Evolutionary conservation across 2,888 invertebrate species (phyloP).

Genomic region (Norana najaformis): DNA sequence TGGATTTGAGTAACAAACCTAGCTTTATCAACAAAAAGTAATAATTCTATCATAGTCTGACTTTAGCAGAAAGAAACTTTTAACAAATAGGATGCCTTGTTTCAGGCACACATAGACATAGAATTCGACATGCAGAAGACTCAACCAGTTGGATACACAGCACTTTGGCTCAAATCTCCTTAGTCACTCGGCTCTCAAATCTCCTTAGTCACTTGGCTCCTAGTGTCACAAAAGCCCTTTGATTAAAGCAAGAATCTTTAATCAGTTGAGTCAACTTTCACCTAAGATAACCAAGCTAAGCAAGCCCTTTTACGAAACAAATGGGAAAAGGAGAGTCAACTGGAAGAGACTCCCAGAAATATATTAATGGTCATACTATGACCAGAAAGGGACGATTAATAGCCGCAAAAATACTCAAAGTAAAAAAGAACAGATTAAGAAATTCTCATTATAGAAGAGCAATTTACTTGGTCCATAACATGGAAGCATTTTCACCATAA

Average conservation of each 20-base stretch:
- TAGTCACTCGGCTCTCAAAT: too few species aligned
- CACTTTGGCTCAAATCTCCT: too few species aligned
- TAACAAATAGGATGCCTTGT: not conserved
- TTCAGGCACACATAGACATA: not conserved
- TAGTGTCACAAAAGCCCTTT: not conserved
- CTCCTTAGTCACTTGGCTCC: too few species aligned
- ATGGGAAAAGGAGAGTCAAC: not conserved
- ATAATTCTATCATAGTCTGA: not conserved
- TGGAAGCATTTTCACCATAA: not conserved
- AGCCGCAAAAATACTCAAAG: too few species aligned
- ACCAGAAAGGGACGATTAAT: not conserved
- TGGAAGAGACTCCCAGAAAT: not conserved
- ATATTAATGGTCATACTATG: not conserved
- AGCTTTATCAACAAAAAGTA: not conserved
- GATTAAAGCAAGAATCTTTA: not conserved
- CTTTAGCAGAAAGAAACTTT: not conserved
- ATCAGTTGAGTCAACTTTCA: not conserved
- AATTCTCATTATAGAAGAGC: not conserved
- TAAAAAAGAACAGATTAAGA: not conserved
- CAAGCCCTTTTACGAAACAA: not conserved
- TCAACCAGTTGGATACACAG: too few species aligned
- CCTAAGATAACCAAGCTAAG: too few species aligned
- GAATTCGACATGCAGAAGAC: not conserved
- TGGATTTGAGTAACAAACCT: not conserved
- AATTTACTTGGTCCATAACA: conserved; percentile 13